Percentiles rank a stretch among this genome's conserved stretches.
Evolutionary conservation across 2,113 vertebrate genomes (phyloP).

Genomic region (Ivindomyrus marchei): DNA sequence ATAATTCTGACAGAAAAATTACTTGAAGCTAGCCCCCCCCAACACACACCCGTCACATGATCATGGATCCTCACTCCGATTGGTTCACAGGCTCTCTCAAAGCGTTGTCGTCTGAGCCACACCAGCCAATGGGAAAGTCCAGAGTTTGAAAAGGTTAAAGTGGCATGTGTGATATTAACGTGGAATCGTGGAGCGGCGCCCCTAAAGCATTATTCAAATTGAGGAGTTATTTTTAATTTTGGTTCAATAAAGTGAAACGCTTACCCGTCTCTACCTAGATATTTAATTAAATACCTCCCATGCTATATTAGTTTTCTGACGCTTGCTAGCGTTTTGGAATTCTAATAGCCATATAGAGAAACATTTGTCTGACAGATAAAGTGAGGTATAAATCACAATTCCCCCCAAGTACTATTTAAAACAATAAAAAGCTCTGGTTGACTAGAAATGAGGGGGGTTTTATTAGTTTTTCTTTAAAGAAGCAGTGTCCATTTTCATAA

Average conservation of each 20-base stretch:
- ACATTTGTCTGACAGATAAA: conserved; percentile 54
- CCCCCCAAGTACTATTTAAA: conserved; percentile 42
- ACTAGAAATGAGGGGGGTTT: conserved; percentile 31
- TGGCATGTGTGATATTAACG: conserved; percentile 59
- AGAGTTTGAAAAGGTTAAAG: conserved; percentile 55
- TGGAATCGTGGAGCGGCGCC: conserved; percentile 49
- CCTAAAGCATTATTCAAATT: conserved; percentile 61
- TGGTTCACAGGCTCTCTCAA: background rate
- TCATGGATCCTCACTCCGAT: background rate
- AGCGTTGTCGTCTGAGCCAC: conserved; percentile 1
- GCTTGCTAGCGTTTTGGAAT: conserved; percentile 45
- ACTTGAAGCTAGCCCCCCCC: conserved; percentile 3
- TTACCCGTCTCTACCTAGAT: conserved; percentile 54
- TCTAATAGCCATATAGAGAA: conserved; percentile 55
- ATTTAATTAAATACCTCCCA: conserved; percentile 60
- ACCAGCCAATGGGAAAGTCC: conserved; percentile 31
- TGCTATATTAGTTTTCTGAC: conserved; percentile 46
- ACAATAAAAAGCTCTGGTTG: conserved; percentile 43
- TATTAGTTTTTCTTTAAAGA: conserved; percentile 31
- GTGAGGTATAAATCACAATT: conserved; percentile 52
- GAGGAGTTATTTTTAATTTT: conserved; percentile 54
- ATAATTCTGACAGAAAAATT: background rate
- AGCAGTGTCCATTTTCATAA: conserved; percentile 15
- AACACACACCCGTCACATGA: background rate
- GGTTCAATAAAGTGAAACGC: conserved; percentile 57